phyloP scores from a whole-genome alignment of 2,888 invertebrate species.

The Gymnosoma rotundatum region DNA sequence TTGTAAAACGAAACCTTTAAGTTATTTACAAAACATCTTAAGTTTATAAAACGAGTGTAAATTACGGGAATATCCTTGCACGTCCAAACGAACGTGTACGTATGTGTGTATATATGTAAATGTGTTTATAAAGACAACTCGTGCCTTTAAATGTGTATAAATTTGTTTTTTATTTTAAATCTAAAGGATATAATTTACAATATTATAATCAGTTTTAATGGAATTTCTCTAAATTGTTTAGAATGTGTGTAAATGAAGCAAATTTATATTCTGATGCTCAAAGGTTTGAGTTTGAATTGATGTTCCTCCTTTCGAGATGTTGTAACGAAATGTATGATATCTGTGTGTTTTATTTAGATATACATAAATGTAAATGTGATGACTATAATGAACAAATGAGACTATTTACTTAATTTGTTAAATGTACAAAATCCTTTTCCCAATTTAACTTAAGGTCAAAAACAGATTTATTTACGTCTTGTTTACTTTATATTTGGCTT shows the following conservation, averaged over 20 bases:
- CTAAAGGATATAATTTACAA: conserved; percentile 64
- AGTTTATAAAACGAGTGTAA: conserved; percentile 42
- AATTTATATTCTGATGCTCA: conserved; percentile 37
- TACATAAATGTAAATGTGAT: conserved; percentile 60
- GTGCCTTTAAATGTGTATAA: conserved; percentile 31
- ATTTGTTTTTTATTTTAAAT: conserved; percentile 44
- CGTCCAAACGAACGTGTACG: background rate
- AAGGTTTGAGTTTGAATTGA: conserved; percentile 2
- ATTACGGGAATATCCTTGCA: background rate
- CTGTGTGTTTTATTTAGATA: conserved; percentile 21
- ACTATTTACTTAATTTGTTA: conserved; percentile 71
- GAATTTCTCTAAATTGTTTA: conserved; percentile 57
- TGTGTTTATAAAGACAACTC: conserved; percentile 26
- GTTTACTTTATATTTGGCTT: conserved; percentile 22
- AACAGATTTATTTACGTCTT: conserved; percentile 69
- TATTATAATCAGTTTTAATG: conserved; percentile 68
- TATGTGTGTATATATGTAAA: background rate
- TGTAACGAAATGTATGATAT: conserved; percentile 19
- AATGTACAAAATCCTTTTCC: conserved; percentile 67
- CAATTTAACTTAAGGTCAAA: conserved; percentile 70
- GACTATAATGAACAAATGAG: conserved; percentile 66
- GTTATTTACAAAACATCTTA: conserved; percentile 61
- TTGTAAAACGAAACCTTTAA: conserved; percentile 53
- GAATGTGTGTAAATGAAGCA: conserved; percentile 42
- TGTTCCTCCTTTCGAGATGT: conserved; percentile 3